phyloP scores from a whole-genome alignment of 2,797 vertebrate species.

The Phrynocephalus forsythii region DNA sequence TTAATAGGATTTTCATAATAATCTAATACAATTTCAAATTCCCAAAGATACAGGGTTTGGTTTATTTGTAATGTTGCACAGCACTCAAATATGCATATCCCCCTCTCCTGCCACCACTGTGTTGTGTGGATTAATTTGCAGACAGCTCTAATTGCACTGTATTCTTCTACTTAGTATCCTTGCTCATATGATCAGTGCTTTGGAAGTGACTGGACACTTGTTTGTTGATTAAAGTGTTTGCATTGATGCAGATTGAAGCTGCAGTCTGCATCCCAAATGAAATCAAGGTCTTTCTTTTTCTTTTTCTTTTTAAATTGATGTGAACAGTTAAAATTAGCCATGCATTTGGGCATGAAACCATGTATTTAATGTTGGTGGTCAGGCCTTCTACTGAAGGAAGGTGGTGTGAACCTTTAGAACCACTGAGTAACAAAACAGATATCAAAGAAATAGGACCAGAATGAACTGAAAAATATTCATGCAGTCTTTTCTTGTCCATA shows the following conservation, averaged over 20 bases:
- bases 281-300: background rate
- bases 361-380: background rate
- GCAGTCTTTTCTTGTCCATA: background rate
- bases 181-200: background rate
- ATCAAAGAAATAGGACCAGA: background rate
- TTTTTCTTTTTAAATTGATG: background rate
- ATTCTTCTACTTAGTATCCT: background rate
- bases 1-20: background rate
- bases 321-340: background rate
- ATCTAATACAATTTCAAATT: background rate
- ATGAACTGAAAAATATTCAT: background rate
- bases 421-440: background rate
- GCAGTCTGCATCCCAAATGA: background rate
- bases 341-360: background rate
- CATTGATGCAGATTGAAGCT: conserved; percentile 1
- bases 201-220: background rate
- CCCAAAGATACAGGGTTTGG: background rate
- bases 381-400: background rate
- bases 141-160: background rate
- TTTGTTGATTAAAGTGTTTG: background rate
- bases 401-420: background rate
- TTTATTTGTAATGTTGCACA: background rate
- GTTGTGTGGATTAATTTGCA: conserved; percentile 1
- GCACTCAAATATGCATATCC: background rate
- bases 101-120: background rate